Percentiles rank a stretch among this genome's conserved stretches.
Evolutionary conservation across 2,797 vertebrate genomes (phyloP).

Genomic region (Bovichtus variegatus): DNA sequence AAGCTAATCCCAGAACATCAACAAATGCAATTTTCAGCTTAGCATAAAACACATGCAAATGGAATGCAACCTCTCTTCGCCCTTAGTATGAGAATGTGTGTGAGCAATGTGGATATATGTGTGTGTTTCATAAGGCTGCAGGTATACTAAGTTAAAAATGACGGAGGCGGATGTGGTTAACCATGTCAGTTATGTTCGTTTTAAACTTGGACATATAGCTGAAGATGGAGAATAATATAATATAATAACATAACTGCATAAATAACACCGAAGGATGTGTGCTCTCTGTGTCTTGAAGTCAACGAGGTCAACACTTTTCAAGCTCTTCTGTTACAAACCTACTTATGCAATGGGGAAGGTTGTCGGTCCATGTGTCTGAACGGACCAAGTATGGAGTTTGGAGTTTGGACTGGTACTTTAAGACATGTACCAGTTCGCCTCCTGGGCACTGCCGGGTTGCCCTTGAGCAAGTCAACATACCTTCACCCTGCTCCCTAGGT

Average conservation of each 20-base stretch:
- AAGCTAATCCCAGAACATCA: slow-evolving; percentile 76
- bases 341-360: neutral
- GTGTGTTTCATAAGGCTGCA: slow-evolving; percentile 10
- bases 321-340: neutral
- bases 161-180: slow-evolving; percentile 5
- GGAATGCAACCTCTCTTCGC: slow-evolving; percentile 36
- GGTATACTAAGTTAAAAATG: slow-evolving; percentile 14
- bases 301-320: neutral
- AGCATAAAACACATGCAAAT: slow-evolving; percentile 69
- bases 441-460: too few relatives aligned
- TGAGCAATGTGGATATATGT: slow-evolving; percentile 23
- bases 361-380: too few relatives aligned
- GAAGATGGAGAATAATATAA: neutral
- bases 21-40: slow-evolving; percentile 81
- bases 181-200: slow-evolving; percentile 1
- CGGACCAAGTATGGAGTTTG: too few relatives aligned
- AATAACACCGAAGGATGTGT: neutral
- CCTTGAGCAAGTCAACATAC: too few relatives aligned
- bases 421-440: too few relatives aligned
- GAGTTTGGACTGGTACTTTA: too few relatives aligned
- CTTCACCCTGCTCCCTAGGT: too few relatives aligned
- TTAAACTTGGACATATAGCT: neutral
- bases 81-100: slow-evolving; percentile 27
- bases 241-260: too few relatives aligned
- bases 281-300: neutral